Evolutionary conservation across 2,888 invertebrate species (phyloP).

Genomic region (Notocelia uddmanniana): DNA sequence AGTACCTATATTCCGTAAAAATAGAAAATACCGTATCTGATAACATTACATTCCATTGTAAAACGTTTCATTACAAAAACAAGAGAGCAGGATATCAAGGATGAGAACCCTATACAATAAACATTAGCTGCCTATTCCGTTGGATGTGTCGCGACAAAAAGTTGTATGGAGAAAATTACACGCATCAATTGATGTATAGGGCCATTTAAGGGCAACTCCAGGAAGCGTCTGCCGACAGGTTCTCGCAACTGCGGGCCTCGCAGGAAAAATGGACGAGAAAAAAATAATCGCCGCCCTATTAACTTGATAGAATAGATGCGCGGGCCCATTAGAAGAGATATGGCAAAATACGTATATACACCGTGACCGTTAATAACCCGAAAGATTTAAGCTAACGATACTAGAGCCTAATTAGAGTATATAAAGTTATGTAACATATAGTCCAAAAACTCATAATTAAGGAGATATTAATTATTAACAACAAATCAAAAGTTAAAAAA

Average conservation of each 20-base stretch:
- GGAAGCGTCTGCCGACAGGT: slow-evolving; percentile 71
- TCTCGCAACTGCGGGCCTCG: slow-evolving; percentile 57
- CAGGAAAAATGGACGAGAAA: slow-evolving; percentile 63
- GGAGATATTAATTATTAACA: too few species aligned
- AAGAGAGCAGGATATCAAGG: slow-evolving; percentile 23
- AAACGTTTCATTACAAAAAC: slow-evolving; percentile 15
- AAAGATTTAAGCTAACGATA: too few species aligned
- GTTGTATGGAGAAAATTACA: slow-evolving; percentile 66
- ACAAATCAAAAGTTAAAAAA: too few species aligned
- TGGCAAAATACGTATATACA: slow-evolving; percentile 24
- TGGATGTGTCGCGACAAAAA: slow-evolving; percentile 65
- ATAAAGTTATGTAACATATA: too few species aligned
- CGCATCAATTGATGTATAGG: slow-evolving; percentile 64
- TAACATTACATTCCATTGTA: neutral
- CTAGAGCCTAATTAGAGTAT: too few species aligned
- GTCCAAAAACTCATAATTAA: too few species aligned
- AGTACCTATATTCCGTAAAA: too few species aligned
- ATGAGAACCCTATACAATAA: slow-evolving; percentile 52
- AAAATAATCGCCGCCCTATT: slow-evolving; percentile 65
- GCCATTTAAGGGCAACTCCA: slow-evolving; percentile 74
- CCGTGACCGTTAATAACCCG: too few species aligned
- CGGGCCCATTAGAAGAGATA: slow-evolving; percentile 38
- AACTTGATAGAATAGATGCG: slow-evolving; percentile 55
- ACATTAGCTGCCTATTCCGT: slow-evolving; percentile 61
- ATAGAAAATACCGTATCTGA: too few species aligned